Evolutionary conservation across 2,888 invertebrate genomes (phyloP).

Genomic region (Timema cristinae): DNA sequence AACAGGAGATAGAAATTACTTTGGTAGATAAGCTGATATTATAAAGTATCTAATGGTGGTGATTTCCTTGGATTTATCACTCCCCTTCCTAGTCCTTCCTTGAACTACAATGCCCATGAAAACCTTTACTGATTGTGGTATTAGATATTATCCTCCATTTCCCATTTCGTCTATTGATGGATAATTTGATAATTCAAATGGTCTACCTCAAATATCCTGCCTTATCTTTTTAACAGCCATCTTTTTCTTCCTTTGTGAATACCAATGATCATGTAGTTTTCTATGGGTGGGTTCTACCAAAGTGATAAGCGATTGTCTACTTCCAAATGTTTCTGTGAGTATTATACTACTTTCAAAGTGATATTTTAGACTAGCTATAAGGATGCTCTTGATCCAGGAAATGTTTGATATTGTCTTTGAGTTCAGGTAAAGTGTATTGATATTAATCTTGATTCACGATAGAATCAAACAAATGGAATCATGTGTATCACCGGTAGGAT

Average conservation of each 20-base stretch:
- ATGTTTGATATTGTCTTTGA: background rate
- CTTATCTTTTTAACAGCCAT: background rate
- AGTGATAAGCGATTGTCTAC: background rate
- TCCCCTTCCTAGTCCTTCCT: background rate
- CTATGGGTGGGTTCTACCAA: background rate
- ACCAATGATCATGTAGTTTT: background rate
- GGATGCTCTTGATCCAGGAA: background rate
- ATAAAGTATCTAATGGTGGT: background rate
- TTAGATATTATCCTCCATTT: background rate
- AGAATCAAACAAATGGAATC: too few relatives aligned
- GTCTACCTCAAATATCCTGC: background rate
- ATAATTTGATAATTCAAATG: slow-evolving; percentile 1
- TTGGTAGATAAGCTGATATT: background rate
- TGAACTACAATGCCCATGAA: background rate
- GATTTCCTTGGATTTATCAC: background rate
- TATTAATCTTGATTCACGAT: background rate
- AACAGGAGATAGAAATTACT: background rate
- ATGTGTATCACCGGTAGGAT: too few relatives aligned
- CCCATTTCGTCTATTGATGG: background rate
- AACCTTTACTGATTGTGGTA: background rate
- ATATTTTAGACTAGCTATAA: background rate
- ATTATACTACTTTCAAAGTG: background rate
- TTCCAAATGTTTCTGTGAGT: slow-evolving; percentile 4
- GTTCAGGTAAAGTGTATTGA: background rate
- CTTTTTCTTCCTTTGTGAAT: background rate